phyloP scores from a whole-genome alignment of 2,797 vertebrate genomes.

The Sternarchorhynchus goeldii region DNA sequence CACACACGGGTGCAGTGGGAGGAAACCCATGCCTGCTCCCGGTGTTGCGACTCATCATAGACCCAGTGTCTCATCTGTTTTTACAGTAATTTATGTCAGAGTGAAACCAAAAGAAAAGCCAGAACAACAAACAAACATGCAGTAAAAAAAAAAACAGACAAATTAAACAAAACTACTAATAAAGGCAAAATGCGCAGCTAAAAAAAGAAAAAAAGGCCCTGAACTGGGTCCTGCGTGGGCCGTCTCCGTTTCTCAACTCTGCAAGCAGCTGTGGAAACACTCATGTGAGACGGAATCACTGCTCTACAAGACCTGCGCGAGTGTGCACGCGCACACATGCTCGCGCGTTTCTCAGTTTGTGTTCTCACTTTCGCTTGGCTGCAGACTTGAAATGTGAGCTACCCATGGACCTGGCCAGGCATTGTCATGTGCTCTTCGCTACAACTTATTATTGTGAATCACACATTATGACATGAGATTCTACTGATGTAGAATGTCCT shows the following conservation, averaged over 20 bases:
- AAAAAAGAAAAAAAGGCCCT: too few species aligned
- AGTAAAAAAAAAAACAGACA: too few species aligned
- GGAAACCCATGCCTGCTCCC: slow-evolving; percentile 27
- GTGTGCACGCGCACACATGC: neutral
- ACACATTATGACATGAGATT: too few species aligned
- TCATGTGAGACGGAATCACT: neutral
- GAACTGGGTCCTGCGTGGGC: neutral
- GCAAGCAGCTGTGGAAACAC: slow-evolving; percentile 21
- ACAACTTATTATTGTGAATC: too few species aligned
- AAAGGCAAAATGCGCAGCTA: too few species aligned
- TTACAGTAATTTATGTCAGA: too few species aligned
- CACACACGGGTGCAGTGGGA: neutral
- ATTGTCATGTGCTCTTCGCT: neutral
- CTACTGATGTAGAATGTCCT: too few species aligned
- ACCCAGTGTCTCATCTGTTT: neutral
- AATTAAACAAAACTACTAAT: too few species aligned
- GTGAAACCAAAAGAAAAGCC: too few species aligned
- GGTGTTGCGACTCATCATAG: neutral
- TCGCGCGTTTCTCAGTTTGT: neutral
- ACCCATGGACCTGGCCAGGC: neutral
- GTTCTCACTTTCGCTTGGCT: neutral
- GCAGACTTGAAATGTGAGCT: neutral
- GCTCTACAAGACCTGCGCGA: neutral
- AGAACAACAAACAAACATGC: too few species aligned
- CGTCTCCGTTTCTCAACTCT: neutral